Evolutionary conservation across 2,113 vertebrate genomes (phyloP), one percentile per base, ranked within the genome.

Genomic region (Callaeas wilsoni): DNA sequence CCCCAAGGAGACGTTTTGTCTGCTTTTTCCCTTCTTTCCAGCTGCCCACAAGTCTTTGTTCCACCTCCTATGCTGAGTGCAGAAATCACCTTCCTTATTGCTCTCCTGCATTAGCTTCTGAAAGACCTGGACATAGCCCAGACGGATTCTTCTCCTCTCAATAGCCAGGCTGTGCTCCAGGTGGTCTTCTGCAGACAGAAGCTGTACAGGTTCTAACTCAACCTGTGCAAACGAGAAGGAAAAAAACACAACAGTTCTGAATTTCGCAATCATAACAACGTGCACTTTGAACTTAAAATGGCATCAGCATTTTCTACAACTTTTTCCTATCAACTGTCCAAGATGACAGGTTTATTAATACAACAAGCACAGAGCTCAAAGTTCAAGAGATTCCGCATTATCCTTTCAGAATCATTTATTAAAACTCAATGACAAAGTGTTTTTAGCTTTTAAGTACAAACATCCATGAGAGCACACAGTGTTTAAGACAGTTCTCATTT

Each of bases 111-210:
- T 97, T 22, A 98, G 84, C 71, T 94, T 98, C 68, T 96, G 97
- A 59, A 98, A 98, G 37, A 94, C 94, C 19, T 95, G 86, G 67
- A 97, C 93, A 33, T 98, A 98, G 57, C 97, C 96, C 30, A 98
- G 91, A 25, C 97, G 92, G 47, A 99, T 98, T 92, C 96, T 97
- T 69, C 98, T 97, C 94, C 98, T 98, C 62, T 98, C 98, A 14
- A 93, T 79, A 67, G 98, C 98, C 77, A 98, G 93, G 17, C 80
- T 94, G 42, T 99, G 90, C 80, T 99, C 98, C 63, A 98, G 47
- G 13, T 80, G 89, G 71, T 99, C 98, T 80, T 98, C 94, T 49
- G 92, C 18, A 41, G 97, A 97, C 62, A 96, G 39, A 73, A 98
- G 97, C 29, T 60, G 49, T 26, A 99, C 95, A 29, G 98, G 97